These are phyloP conservation scores for Hirudo medicinalis DNA, from an alignment of 1,140 invertebrate species.

Conservation along the genomic window DNA sequence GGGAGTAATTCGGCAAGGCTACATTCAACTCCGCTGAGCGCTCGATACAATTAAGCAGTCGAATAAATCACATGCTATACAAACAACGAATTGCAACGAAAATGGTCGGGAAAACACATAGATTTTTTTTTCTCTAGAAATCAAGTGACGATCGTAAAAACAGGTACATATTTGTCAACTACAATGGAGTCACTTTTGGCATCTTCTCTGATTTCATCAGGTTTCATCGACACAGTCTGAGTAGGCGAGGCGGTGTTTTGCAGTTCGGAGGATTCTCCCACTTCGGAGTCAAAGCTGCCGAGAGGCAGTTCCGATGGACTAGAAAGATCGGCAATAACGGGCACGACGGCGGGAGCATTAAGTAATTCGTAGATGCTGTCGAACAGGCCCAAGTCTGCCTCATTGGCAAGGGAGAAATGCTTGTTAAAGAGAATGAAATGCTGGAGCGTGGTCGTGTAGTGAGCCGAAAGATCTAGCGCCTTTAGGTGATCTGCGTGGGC, in stretches of 20 bases:
- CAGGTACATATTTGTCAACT: slow-evolving; percentile 1
- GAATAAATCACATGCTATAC: too few relatives aligned
- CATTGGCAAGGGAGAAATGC: slow-evolving; percentile 55
- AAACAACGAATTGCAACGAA: too few relatives aligned
- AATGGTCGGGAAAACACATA: too few relatives aligned
- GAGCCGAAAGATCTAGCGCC: slow-evolving; percentile 33
- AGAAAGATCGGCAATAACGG: background rate
- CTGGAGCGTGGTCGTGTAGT: slow-evolving; percentile 88
- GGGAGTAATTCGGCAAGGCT: too few relatives aligned
- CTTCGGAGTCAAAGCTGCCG: background rate
- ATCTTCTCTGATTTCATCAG: too few relatives aligned
- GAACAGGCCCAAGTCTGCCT: background rate
- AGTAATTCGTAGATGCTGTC: background rate
- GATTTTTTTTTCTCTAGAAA: background rate
- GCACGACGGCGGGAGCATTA: background rate
- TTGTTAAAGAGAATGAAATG: slow-evolving; percentile 78
- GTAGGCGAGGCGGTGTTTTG: too few relatives aligned
- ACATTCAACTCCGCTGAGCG: too few relatives aligned
- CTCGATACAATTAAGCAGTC: too few relatives aligned
- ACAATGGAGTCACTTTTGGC: background rate
- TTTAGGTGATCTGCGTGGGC: slow-evolving; percentile 54
- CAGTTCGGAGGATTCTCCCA: background rate
- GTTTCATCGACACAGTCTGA: too few relatives aligned
- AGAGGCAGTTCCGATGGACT: background rate
- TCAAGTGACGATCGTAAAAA: slow-evolving; percentile 6